These are phyloP conservation scores for Megalopta genalis DNA, from an alignment of 1,140 invertebrate species.

Conservation along the genomic window DNA sequence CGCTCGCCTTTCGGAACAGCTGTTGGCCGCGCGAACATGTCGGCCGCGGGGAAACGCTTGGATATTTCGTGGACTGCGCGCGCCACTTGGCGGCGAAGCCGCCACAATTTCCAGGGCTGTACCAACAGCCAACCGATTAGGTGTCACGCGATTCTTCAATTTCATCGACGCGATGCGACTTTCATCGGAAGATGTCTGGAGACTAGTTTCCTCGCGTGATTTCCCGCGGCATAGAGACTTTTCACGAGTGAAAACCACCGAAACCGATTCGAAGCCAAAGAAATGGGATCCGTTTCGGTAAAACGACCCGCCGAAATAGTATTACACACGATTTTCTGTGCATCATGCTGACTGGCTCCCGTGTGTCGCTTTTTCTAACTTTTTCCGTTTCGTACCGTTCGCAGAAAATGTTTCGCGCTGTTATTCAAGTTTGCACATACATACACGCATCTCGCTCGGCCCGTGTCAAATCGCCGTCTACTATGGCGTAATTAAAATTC, in stretches of 20 bases:
- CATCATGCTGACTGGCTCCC: conserved; percentile 17
- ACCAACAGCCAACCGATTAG: conserved; percentile 22
- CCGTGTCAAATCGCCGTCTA: conserved; percentile 4
- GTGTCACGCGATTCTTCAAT: conserved; percentile 10
- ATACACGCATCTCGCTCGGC: background rate
- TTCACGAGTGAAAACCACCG: background rate
- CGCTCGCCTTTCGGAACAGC: conserved; percentile 78
- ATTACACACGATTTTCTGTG: background rate
- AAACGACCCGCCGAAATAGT: background rate
- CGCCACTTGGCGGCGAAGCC: conserved; percentile 76
- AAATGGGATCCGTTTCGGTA: conserved; percentile 3
- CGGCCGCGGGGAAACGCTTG: conserved; percentile 73
- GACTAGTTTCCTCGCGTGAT: conserved; percentile 8
- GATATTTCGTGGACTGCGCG: conserved; percentile 73
- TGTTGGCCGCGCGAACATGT: conserved; percentile 77
- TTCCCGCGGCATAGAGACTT: background rate
- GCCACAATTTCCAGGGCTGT: conserved; percentile 75
- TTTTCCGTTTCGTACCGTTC: background rate
- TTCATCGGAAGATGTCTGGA: conserved; percentile 3
- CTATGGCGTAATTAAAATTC: conserved; percentile 34
- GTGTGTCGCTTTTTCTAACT: background rate
- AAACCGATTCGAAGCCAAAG: background rate
- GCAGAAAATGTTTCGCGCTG: conserved; percentile 4
- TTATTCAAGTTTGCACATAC: background rate
- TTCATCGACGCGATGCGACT: conserved; percentile 25